A percentile compares a stretch with the other conserved stretches of the same genome.
Conservation (phyloP, 1,140 invertebrate genomes). For the Euwallacea fornicatus region DNA sequence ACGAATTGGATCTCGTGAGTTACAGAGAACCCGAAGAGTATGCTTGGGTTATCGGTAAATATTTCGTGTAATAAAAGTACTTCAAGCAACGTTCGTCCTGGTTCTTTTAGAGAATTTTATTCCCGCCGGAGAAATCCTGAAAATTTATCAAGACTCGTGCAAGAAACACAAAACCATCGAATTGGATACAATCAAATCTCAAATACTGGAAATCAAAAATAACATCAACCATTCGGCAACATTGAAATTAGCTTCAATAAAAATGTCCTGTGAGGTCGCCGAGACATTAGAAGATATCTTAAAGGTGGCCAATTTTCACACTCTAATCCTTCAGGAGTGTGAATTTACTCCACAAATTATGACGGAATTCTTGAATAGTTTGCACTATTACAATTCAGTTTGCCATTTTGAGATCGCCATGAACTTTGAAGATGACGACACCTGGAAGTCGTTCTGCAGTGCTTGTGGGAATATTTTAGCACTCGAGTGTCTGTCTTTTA, state of each 20-base stretch:
- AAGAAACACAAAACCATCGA: conserved; percentile 48
- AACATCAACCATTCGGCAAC: conserved; percentile 48
- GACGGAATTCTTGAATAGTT: conserved; percentile 48
- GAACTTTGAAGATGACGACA: conserved; percentile 44
- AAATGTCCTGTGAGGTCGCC: conserved; percentile 46
- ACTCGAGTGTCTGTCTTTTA: conserved; percentile 45
- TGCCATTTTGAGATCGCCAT: conserved; percentile 45
- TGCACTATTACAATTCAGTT: conserved; percentile 49
- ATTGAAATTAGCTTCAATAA: conserved; percentile 46
- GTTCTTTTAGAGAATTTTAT: conserved; percentile 37
- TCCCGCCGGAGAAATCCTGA: conserved; percentile 42
- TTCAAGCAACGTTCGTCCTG: neutral
- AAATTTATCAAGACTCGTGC: conserved; percentile 46
- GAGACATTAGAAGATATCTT: conserved; percentile 50
- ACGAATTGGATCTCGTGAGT: conserved; percentile 38
- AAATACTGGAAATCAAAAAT: conserved; percentile 46
- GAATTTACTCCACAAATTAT: conserved; percentile 46
- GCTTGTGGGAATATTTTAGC: conserved; percentile 43
- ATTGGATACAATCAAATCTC: conserved; percentile 46
- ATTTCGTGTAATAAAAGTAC: conserved; percentile 9
- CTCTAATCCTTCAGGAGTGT: conserved; percentile 45
- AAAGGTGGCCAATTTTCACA: conserved; percentile 47
- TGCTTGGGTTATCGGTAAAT: conserved; percentile 41
- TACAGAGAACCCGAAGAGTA: conserved; percentile 43
- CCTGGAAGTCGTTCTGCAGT: conserved; percentile 46